A percentile compares a stretch with the other conserved stretches of the same genome.
These are phyloP conservation scores for Drosophila buzzatii DNA, from an alignment of 2,888 invertebrate genomes.

Conservation along the genomic window DNA sequence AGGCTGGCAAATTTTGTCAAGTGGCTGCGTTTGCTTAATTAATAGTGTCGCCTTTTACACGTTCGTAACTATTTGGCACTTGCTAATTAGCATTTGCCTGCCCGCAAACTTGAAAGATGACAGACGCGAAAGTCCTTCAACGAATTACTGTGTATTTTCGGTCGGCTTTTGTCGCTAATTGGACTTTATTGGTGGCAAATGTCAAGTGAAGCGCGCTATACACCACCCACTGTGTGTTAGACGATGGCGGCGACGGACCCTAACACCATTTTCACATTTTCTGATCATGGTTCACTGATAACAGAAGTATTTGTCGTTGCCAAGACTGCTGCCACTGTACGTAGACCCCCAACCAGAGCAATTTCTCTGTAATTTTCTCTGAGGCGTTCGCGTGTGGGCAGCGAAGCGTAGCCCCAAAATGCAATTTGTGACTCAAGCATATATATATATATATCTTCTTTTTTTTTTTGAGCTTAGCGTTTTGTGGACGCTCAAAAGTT, in stretches of 20 bases:
- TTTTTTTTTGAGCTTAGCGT: conserved; percentile 12
- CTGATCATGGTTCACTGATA: conserved; percentile 59
- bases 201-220: conserved; percentile 62
- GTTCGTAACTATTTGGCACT: conserved; percentile 68
- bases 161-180: conserved; percentile 54
- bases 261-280: conserved; percentile 24
- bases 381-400: conserved; percentile 27
- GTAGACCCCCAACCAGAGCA: background rate
- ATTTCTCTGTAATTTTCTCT: conserved; percentile 1
- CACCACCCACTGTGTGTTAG: background rate
- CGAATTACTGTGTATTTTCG: conserved; percentile 11
- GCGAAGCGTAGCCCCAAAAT: conserved; percentile 50
- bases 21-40: conserved; percentile 43
- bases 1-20: conserved; percentile 20
- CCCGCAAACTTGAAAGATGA: conserved; percentile 48
- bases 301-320: conserved; percentile 57
- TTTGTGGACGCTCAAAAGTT: conserved; percentile 38
- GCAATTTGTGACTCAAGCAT: conserved; percentile 46
- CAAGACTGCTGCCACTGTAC: conserved; percentile 24
- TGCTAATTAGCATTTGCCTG: conserved; percentile 75
- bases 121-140: conserved; percentile 17
- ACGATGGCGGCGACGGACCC: too few species aligned
- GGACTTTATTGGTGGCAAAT: conserved; percentile 75
- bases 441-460: conserved; percentile 3
- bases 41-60: conserved; percentile 43